Conservation (phyloP, 1,140 invertebrate species). For the Bilobella aurantiaca region DNA sequence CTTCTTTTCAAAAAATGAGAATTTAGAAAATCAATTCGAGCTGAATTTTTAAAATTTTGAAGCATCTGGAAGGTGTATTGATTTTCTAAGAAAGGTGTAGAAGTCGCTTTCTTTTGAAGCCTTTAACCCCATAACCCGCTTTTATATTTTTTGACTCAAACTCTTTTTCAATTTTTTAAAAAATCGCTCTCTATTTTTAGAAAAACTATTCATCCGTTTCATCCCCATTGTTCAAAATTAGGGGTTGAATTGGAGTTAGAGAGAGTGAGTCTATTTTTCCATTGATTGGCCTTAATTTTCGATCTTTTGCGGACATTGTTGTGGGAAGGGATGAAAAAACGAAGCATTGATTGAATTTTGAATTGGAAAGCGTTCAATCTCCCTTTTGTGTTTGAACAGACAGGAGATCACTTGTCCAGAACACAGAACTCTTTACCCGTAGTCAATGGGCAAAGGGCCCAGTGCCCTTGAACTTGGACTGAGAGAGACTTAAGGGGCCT, state of each 20-base stretch:
- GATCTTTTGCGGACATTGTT: too few relatives aligned
- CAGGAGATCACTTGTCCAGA: background rate
- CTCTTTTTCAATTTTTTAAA: too few relatives aligned
- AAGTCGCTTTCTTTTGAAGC: background rate
- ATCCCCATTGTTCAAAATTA: background rate
- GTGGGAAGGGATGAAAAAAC: background rate
- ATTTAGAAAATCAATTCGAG: too few relatives aligned
- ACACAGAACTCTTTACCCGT: background rate
- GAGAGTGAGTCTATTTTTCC: too few relatives aligned
- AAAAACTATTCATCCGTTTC: slow-evolving; percentile 4
- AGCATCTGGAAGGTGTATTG: background rate
- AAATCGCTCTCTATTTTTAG: background rate
- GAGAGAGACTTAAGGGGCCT: background rate
- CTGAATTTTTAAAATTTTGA: background rate
- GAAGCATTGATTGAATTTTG: background rate
- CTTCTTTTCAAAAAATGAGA: too few relatives aligned
- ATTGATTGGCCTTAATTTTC: too few relatives aligned
- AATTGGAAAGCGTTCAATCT: background rate
- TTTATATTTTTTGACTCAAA: too few relatives aligned
- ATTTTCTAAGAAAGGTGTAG: background rate
- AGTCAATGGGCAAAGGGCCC: background rate
- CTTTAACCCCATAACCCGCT: too few relatives aligned
- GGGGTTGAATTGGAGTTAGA: background rate
- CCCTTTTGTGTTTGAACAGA: background rate
- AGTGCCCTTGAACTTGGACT: slow-evolving; percentile 3